Evolutionary conservation across 2,113 vertebrate species (phyloP), one percentile per base, ranked within the genome.

Genomic region (Sapayoa aenigma): DNA sequence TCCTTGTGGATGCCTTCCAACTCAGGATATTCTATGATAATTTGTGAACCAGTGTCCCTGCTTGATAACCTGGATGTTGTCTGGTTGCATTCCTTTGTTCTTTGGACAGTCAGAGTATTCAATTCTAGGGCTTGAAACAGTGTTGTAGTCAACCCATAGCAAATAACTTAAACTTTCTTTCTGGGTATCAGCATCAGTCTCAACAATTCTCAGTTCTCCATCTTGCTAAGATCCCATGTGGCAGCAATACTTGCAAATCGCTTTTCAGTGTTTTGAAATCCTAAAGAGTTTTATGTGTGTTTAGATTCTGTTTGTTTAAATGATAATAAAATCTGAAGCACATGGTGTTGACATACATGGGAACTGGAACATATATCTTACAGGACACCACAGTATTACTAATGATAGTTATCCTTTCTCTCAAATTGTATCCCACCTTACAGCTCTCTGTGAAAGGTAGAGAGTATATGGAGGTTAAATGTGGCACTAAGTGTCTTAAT

Each of bases 321-420:
- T n/a, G 53, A 2, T 65, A 50, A 22, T 77, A 4, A 80, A 73
- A 56, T 50, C 60, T 66, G 22, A 8, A 79, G 31, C 4, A 17
- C 1, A 0, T 44, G 11, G 6, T 60, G 35, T 85, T 0, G 2
- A 49, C 11, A 3, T 58, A 27, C 39, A 8, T 28, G 37, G 27
- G 9, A 59, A 77, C 19, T 35, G 33, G 25, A 80, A 65, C 21
- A 14, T 25, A 8, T 3, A 27, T 56, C 20, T 42, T 14, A 37
- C 20, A 35, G 30, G 35, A 91, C 63, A 77, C 24, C 14, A 33
- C 25, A 21, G 21, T 35, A 19, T 35, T 55, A 23, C 11, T 62
- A 22, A 47, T 49, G 5, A 30, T 78, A 75, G 8, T 41, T 87
- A 27, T 37, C 11, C 10, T 82, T 90, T 44, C 46, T 46, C 80